Evolutionary conservation across 2,113 vertebrate genomes (phyloP).

Genomic region (Dendropsophus ebraccatus): DNA sequence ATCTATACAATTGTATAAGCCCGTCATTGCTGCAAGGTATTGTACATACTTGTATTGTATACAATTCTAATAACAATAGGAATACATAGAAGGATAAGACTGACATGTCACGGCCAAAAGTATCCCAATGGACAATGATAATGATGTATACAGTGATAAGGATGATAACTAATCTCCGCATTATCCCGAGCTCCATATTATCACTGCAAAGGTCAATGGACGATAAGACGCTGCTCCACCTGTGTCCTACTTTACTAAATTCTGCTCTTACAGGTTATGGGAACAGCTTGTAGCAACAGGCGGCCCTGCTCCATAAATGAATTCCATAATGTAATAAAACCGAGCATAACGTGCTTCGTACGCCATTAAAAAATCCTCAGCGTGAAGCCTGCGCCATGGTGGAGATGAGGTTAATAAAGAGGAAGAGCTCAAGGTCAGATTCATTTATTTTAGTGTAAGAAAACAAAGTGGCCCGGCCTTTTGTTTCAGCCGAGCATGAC

Average conservation of each 20-base stretch:
- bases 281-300: neutral
- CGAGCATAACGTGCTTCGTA: neutral
- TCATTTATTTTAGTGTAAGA: constrained; percentile 32
- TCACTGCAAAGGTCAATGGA: neutral
- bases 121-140: no score
- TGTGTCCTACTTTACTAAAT: neutral
- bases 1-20: no score
- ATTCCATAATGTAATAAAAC: neutral
- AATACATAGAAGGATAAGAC: no score
- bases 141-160: no score
- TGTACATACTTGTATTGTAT: no score
- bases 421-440: constrained; percentile 35
- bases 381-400: neutral
- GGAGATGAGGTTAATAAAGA: constrained; percentile 39
- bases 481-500: constrained; percentile 42
- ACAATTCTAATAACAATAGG: no score
- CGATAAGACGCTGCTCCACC: neutral
- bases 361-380: neutral
- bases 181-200: neutral
- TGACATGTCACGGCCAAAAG: no score
- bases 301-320: neutral
- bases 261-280: neutral
- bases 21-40: no score
- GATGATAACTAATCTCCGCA: neutral
- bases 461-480: constrained; percentile 20